Conservation (phyloP, 2,797 vertebrate species). For the Rhodeus uyekii region DNA sequence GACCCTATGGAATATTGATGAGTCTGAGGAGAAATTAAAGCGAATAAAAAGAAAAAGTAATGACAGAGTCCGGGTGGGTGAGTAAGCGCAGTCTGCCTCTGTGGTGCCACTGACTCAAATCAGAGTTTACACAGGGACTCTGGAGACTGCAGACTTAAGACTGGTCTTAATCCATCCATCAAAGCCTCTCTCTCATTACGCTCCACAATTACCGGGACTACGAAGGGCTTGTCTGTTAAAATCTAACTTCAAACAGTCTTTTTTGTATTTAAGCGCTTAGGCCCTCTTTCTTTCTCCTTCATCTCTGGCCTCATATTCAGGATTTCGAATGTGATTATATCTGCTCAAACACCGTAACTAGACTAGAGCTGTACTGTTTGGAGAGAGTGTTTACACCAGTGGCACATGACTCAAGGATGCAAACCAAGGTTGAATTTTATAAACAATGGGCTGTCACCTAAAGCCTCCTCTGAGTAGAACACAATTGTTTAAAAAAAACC, state of each 20-base stretch:
- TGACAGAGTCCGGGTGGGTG: constrained; percentile 38
- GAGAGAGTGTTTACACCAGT: constrained; percentile 12
- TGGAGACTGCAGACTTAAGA: constrained; percentile 49
- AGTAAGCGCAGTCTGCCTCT: constrained; percentile 43
- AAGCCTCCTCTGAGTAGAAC: not conserved
- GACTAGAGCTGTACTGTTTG: constrained; percentile 7
- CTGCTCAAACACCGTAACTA: constrained; percentile 20
- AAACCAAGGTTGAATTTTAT: not conserved
- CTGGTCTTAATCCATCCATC: constrained; percentile 48
- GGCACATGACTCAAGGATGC: constrained; percentile 5
- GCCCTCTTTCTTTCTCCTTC: constrained; percentile 16
- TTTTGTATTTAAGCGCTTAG: constrained; percentile 30
- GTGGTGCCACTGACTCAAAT: constrained; percentile 42
- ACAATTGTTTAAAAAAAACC: too few relatives aligned
- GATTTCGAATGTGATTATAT: constrained; percentile 38
- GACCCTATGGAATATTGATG: constrained; percentile 55
- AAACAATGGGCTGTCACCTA: not conserved
- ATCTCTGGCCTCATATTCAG: constrained; percentile 26
- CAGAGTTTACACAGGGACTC: constrained; percentile 49
- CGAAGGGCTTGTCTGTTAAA: constrained; percentile 31
- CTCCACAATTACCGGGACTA: constrained; percentile 44
- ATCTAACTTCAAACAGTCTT: constrained; percentile 29
- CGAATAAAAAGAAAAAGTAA: constrained; percentile 49
- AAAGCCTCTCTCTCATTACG: constrained; percentile 45
- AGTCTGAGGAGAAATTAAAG: constrained; percentile 36